A percentile compares a stretch with the other conserved stretches of the same genome.
phyloP scores from a whole-genome alignment of 2,888 invertebrate genomes.

The Drosophila stalkeri region DNA sequence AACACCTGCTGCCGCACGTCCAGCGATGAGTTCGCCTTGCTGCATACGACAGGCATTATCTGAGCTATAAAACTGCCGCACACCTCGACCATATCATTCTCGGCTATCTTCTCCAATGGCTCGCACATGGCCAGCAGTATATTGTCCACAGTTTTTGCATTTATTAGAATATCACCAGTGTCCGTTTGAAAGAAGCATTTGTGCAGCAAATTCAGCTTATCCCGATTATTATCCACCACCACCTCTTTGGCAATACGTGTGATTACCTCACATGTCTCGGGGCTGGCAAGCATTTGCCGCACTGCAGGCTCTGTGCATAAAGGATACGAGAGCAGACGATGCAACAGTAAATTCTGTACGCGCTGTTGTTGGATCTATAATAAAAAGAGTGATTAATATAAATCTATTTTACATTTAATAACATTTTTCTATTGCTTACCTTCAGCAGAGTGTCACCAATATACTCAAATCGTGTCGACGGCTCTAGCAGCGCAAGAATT shows the following conservation, averaged over 20 bases:
- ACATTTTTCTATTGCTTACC: slow-evolving; percentile 83
- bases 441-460: slow-evolving; percentile 86
- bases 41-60: slow-evolving; percentile 86
- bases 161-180: slow-evolving; percentile 82
- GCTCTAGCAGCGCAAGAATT: slow-evolving; percentile 86
- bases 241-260: slow-evolving; percentile 76
- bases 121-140: slow-evolving; percentile 80
- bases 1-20: slow-evolving; percentile 85
- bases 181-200: slow-evolving; percentile 85
- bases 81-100: slow-evolving; percentile 84
- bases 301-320: slow-evolving; percentile 82
- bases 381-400: neutral
- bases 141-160: slow-evolving; percentile 77
- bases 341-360: slow-evolving; percentile 80
- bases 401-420: neutral
- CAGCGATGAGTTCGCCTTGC: slow-evolving; percentile 84
- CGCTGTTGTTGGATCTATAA: slow-evolving; percentile 70
- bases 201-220: slow-evolving; percentile 83
- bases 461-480: slow-evolving; percentile 86
- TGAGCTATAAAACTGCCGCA: slow-evolving; percentile 86
- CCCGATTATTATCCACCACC: slow-evolving; percentile 72
- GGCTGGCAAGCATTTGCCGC: slow-evolving; percentile 75
- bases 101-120: slow-evolving; percentile 66
- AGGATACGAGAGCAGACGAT: slow-evolving; percentile 84
- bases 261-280: slow-evolving; percentile 74